Evolutionary conservation across 2,797 vertebrate species (phyloP).

Genomic region (Rhodeus uyekii): DNA sequence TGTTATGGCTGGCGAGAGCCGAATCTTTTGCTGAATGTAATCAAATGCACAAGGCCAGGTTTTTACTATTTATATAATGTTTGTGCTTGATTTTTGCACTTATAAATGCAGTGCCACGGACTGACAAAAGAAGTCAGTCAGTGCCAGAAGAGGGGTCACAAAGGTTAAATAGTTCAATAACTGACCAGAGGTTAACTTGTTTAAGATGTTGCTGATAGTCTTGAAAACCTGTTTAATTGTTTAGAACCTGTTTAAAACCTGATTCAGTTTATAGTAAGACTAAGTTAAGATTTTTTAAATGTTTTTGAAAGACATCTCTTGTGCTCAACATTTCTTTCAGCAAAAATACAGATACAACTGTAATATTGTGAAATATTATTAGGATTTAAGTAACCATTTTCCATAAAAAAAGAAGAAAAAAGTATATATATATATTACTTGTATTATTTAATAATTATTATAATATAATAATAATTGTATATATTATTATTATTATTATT

Average conservation of each 20-base stretch:
- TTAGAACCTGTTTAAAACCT: no score
- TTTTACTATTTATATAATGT: constrained; percentile 6
- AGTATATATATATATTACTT: no score
- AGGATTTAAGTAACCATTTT: neutral
- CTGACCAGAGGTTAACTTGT: neutral
- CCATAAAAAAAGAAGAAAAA: no score
- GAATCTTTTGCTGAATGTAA: neutral
- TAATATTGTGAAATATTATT: neutral
- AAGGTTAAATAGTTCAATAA: neutral
- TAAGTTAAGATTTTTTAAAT: no score
- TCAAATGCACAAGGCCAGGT: neutral
- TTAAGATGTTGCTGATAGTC: neutral
- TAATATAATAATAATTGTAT: no score
- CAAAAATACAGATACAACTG: neutral
- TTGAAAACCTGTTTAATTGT: neutral
- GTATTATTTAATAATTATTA: no score
- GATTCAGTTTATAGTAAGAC: no score
- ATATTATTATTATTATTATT: no score
- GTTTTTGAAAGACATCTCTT: neutral
- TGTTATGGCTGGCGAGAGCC: constrained; percentile 60
- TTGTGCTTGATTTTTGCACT: neutral
- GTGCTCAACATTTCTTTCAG: neutral
- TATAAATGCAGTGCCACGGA: neutral
- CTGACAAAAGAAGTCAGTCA: neutral
- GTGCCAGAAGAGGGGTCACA: no score